Percentiles rank a stretch among this genome's conserved stretches.
These are phyloP conservation scores for Brachyalestes nurse DNA, from an alignment of 2,797 vertebrate genomes.

Conservation along the genomic window DNA sequence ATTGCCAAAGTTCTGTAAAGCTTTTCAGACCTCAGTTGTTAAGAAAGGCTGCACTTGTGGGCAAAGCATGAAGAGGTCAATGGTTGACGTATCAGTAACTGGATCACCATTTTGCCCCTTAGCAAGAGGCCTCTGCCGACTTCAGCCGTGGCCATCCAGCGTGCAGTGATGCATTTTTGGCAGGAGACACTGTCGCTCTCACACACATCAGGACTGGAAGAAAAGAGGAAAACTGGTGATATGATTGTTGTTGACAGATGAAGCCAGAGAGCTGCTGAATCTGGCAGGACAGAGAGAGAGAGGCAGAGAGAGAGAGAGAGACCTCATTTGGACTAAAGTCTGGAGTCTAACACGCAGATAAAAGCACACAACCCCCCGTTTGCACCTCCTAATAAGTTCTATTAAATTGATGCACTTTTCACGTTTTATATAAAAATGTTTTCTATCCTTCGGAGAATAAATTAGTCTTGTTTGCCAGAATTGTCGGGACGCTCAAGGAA, in stretches of 20 bases:
- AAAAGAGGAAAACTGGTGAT: background rate
- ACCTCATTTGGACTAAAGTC: background rate
- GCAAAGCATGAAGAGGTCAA: background rate
- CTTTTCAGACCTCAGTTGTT: background rate
- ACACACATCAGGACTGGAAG: conserved; percentile 13
- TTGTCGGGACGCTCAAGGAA: background rate
- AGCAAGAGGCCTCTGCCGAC: background rate
- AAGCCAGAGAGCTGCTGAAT: conserved; percentile 6
- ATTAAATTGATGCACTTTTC: conserved; percentile 70
- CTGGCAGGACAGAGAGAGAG: conserved; percentile 35
- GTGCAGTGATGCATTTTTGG: conserved; percentile 7
- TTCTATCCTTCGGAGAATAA: conserved; percentile 12
- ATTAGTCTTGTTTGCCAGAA: conserved; percentile 4
- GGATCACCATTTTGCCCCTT: background rate
- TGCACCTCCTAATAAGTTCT: conserved; percentile 37
- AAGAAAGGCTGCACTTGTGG: background rate
- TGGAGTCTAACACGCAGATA: conserved; percentile 15
- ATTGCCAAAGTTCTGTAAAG: background rate
- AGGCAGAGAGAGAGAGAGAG: conserved; percentile 22
- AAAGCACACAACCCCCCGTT: conserved; percentile 23
- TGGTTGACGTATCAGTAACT: background rate
- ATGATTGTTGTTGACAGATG: background rate
- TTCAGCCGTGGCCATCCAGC: background rate
- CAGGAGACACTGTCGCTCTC: conserved; percentile 4
- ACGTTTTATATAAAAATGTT: conserved; percentile 20